phyloP scores from a whole-genome alignment of 2,888 invertebrate species.

The Drosophila mettleri region DNA sequence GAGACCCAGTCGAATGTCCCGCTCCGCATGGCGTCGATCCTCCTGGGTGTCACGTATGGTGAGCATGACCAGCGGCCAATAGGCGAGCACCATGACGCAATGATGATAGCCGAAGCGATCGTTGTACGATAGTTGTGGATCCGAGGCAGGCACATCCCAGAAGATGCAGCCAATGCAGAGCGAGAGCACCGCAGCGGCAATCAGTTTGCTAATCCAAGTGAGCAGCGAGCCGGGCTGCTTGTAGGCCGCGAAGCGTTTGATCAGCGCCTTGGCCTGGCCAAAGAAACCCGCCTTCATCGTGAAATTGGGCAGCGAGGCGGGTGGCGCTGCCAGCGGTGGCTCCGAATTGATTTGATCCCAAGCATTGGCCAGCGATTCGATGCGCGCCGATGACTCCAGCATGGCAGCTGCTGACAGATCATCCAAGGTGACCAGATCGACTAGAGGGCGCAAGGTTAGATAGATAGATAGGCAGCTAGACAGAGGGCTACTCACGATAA shows the following conservation, averaged over 20 bases:
- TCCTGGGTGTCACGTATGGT: conserved; percentile 84
- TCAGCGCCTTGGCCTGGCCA: conserved; percentile 89
- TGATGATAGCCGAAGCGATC: conserved; percentile 95
- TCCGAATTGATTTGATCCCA: conserved; percentile 85
- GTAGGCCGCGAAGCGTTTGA: conserved; percentile 88
- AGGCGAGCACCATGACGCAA: conserved; percentile 90
- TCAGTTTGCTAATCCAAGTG: conserved; percentile 91
- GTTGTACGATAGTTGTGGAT: conserved; percentile 90
- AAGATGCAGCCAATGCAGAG: conserved; percentile 94
- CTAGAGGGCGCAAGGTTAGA: conserved; percentile 85
- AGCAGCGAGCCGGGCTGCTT: conserved; percentile 94
- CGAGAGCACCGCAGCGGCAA: conserved; percentile 93
- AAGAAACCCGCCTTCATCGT: conserved; percentile 88
- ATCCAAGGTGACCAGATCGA: conserved; percentile 96
- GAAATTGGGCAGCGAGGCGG: conserved; percentile 90
- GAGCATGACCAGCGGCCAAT: conserved; percentile 91
- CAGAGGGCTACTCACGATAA: conserved; percentile 90
- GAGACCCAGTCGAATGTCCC: conserved; percentile 92
- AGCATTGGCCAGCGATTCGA: conserved; percentile 94
- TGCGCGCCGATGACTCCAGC: conserved; percentile 96
- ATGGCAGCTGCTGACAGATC: conserved; percentile 97
- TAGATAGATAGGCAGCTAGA: neutral
- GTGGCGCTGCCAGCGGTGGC: conserved; percentile 88
- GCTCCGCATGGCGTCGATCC: conserved; percentile 89
- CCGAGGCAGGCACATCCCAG: conserved; percentile 93